These are phyloP conservation scores for Chionis minor DNA, from an alignment of 2,113 vertebrate species.

Conservation along the genomic window DNA sequence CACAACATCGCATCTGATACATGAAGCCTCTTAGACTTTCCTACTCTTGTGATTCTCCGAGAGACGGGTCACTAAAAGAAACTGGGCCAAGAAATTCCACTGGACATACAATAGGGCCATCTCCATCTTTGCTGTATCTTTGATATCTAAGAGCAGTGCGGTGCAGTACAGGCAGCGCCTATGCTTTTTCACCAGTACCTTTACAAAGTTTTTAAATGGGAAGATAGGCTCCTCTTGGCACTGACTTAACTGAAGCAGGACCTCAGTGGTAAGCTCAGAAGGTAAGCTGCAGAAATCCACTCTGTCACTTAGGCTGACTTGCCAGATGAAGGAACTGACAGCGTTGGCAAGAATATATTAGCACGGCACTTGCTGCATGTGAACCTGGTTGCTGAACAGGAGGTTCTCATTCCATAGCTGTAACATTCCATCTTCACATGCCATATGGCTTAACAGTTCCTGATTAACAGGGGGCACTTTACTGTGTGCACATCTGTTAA, in stretches of 20 bases:
- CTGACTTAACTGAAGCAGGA: not conserved
- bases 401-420: not conserved
- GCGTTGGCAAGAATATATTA: not conserved
- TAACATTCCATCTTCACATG: not conserved
- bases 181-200: not conserved
- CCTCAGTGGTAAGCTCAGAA: not conserved
- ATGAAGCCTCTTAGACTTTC: not conserved
- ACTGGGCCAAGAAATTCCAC: not conserved
- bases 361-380: fast-evolving
- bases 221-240: not conserved
- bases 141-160: not conserved
- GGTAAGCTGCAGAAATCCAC: not conserved
- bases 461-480: not conserved
- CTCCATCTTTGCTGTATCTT: not conserved
- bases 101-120: not conserved
- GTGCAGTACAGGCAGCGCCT: not conserved
- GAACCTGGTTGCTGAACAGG: not conserved
- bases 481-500: not conserved
- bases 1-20: not conserved
- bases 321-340: not conserved
- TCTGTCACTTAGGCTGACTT: not conserved
- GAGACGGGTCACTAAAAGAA: not conserved
- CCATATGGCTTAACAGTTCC: slow-evolving; percentile 6
- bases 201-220: not conserved
- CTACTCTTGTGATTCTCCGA: not conserved